Percentiles rank a stretch among this genome's conserved stretches.
phyloP scores from a whole-genome alignment of 2,888 invertebrate genomes.

The Watsonalla binaria region DNA sequence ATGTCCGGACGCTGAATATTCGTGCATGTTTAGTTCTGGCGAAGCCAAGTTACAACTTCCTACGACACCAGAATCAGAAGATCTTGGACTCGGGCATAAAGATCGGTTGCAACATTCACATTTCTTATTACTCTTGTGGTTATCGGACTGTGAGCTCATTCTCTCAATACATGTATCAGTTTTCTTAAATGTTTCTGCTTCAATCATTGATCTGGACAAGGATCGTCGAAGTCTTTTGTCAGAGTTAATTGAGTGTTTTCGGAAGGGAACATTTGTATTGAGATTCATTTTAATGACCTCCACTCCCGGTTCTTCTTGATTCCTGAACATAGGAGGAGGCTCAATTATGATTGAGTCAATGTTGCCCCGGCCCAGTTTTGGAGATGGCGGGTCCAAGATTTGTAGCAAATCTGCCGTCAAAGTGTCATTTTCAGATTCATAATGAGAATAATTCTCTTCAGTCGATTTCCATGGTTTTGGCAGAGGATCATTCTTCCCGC shows the following conservation, averaged over 20 bases:
- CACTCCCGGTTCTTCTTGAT: conserved; percentile 53
- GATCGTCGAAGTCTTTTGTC: conserved; percentile 77
- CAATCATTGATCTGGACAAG: conserved; percentile 66
- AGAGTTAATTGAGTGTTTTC: conserved; percentile 80
- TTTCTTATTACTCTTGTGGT: conserved; percentile 48
- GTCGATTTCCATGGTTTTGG: conserved; percentile 68
- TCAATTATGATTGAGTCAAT: conserved; percentile 65
- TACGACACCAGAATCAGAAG: conserved; percentile 91
- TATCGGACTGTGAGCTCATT: conserved; percentile 71
- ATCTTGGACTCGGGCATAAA: conserved; percentile 83
- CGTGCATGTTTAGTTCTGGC: conserved; percentile 80
- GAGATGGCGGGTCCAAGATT: conserved; percentile 63
- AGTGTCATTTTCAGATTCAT: conserved; percentile 33
- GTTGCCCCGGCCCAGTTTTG: conserved; percentile 40
- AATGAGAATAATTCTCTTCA: conserved; percentile 52
- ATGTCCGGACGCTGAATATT: conserved; percentile 41
- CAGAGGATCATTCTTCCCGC: conserved; percentile 60
- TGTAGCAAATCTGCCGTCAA: conserved; percentile 44
- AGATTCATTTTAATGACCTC: conserved; percentile 67
- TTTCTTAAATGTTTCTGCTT: conserved; percentile 52
- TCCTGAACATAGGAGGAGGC: conserved; percentile 81
- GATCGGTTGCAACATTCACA: conserved; percentile 82
- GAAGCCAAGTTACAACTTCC: conserved; percentile 88
- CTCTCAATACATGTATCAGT: conserved; percentile 50
- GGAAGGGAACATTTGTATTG: conserved; percentile 61